Evolutionary conservation across 2,888 invertebrate species (phyloP), one percentile per base, ranked within the genome.

Genomic region (Napeogenes sylphis): DNA sequence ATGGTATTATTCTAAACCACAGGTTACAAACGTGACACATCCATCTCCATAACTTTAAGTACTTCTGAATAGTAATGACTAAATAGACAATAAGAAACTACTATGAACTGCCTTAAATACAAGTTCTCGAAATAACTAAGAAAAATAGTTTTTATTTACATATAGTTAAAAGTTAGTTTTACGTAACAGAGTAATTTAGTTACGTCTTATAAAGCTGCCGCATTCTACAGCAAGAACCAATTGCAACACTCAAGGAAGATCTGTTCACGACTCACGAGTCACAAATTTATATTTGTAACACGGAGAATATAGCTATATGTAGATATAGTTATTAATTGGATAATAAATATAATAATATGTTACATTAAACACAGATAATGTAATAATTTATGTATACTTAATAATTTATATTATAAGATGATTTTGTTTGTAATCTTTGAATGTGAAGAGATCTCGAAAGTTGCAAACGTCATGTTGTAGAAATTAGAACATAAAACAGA

Each of bases 221-320:
- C 35, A 35, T 1, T 35, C 6, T 35, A 35, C 30, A 13, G 6
- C 51, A 51, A 21, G 30, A 32, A 30, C 35, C 32, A 58, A 47
- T 33, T 32, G 46, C 54, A 33, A 46, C 53, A 42, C 42, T 42
- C 33, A 45, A 55, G 32, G 46, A 55, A 56, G 21, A 61, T 51
- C 55, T 55, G 35, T 35, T 55, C 45, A 42, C 51, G 6, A 55
- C 12, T 55, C 46, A 42, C 51, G 6, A 55, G 14, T 55, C 46
- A 42, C 47, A 12, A 32, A 38, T 56, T 32, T 51, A 47, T 47
- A 47, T 56, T 51, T 56, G 30, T 38, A 59, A 33, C 46, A 10
- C 51, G 4, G 30, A 21, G 21, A 21, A 21, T 21, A 21, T 21
- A 21, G 21, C 21, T 21, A 21, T 21, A 21, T 21, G 21, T 21